Evolutionary conservation across 2,888 invertebrate species (phyloP).

Genomic region (Endotricha flammealis): DNA sequence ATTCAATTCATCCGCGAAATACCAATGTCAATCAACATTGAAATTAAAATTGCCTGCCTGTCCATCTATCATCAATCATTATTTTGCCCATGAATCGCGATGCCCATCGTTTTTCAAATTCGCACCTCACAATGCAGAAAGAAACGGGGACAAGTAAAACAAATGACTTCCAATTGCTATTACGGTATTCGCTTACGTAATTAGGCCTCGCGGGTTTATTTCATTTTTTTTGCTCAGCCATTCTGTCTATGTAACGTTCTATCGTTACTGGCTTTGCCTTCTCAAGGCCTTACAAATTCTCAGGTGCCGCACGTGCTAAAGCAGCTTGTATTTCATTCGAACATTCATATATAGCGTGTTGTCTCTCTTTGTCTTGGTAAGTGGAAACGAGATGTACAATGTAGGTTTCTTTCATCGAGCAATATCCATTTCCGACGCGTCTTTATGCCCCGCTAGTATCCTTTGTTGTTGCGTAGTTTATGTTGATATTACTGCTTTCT

Average conservation of each 20-base stretch:
- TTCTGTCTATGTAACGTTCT: constrained; percentile 6
- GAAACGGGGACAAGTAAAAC: background rate
- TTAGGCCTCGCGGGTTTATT: constrained; percentile 5
- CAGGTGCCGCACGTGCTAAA: constrained; percentile 23
- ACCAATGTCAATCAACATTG: no score
- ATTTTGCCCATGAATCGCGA: background rate
- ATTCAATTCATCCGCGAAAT: no score
- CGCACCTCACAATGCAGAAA: background rate
- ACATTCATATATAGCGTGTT: constrained; percentile 12
- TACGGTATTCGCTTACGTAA: constrained; percentile 6
- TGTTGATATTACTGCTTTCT: constrained; percentile 25
- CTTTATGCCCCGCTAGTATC: constrained; percentile 29
- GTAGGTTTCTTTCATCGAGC: constrained; percentile 27
- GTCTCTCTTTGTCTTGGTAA: constrained; percentile 21
- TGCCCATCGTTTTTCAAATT: background rate
- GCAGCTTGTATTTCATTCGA: background rate
- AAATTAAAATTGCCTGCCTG: no score
- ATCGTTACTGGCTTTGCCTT: constrained; percentile 19
- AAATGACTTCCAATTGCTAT: constrained; percentile 1
- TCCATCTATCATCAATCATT: no score
- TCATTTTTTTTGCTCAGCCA: constrained; percentile 4
- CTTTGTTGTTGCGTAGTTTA: constrained; percentile 33
- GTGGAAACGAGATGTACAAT: constrained; percentile 21
- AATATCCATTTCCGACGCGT: constrained; percentile 36
- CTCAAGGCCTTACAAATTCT: constrained; percentile 27